phyloP scores from a whole-genome alignment of 2,888 invertebrate species.

The Cheilosia impressa region DNA sequence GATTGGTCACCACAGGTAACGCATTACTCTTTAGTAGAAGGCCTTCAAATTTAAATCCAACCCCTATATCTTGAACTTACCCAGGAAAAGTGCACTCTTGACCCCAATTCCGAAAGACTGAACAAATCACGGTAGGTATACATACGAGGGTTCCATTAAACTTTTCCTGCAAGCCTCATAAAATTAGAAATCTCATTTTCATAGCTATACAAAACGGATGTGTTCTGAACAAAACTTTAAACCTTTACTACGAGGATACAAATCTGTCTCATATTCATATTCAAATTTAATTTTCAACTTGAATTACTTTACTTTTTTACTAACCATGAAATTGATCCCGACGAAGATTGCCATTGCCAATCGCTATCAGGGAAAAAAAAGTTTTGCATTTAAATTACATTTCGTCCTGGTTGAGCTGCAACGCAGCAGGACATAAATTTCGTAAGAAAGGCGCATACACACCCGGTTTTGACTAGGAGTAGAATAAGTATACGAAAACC shows the following conservation, averaged over 20 bases:
- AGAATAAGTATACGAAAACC: neutral
- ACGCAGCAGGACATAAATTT: constrained; percentile 72
- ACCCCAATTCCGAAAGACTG: too few species aligned
- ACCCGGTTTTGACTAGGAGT: constrained; percentile 5
- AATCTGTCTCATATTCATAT: constrained; percentile 68
- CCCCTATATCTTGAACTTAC: too few species aligned
- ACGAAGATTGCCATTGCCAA: constrained; percentile 64
- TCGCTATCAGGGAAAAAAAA: constrained; percentile 42
- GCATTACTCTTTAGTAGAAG: too few species aligned
- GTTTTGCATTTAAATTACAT: constrained; percentile 75
- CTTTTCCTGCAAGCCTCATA: constrained; percentile 37
- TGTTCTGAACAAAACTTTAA: constrained; percentile 6
- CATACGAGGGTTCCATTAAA: neutral
- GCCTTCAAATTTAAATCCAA: too few species aligned
- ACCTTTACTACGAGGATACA: constrained; percentile 41
- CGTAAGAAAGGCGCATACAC: constrained; percentile 11
- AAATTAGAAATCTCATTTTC: constrained; percentile 58
- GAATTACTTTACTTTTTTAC: constrained; percentile 74
- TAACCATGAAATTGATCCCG: constrained; percentile 74
- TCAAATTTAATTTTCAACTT: constrained; percentile 75
- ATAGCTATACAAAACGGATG: constrained; percentile 44
- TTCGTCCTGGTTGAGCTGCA: constrained; percentile 73
- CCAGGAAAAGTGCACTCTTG: too few species aligned
- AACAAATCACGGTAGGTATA: neutral
- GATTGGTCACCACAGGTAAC: too few species aligned